A percentile compares a stretch with the other conserved stretches of the same genome.
Conservation (phyloP, 2,113 vertebrate species). For the Gymnocephalus cernua region DNA sequence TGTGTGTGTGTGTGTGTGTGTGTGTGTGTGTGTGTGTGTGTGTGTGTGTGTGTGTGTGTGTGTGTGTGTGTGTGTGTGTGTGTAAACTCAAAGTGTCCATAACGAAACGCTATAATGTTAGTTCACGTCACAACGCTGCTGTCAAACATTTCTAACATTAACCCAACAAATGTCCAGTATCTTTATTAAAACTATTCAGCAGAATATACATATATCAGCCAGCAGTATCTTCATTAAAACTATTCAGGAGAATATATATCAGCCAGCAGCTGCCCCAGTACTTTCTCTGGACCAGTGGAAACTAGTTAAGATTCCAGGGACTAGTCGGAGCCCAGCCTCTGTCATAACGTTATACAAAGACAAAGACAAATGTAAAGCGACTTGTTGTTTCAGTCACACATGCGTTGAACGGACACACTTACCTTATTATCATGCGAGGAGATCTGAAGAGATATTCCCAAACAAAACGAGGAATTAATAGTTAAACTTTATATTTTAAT, state of each 20-base stretch:
- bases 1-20: too few relatives aligned
- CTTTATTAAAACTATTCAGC: not conserved
- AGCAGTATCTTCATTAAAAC: not conserved
- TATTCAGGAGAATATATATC: accelerated
- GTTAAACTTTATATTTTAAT: constrained; percentile 53
- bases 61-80: too few relatives aligned
- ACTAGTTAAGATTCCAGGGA: constrained; percentile 28
- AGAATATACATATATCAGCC: accelerated
- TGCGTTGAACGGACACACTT: not conserved
- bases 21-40: too few relatives aligned
- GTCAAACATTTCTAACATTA: not conserved
- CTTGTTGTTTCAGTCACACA: not conserved
- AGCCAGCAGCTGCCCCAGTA: accelerated
- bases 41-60: too few relatives aligned
- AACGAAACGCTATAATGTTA: too few relatives aligned
- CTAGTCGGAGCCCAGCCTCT: constrained; percentile 48
- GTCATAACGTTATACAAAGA: constrained; percentile 60
- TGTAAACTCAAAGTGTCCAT: too few relatives aligned
- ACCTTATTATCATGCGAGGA: constrained; percentile 53
- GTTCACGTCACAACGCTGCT: too few relatives aligned
- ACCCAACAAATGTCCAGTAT: too few relatives aligned
- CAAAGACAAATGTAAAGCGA: constrained; percentile 58
- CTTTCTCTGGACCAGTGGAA: not conserved
- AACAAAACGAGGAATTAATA: constrained; percentile 22
- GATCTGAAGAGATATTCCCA: constrained; percentile 2